Percentiles rank a stretch among this genome's conserved stretches.
phyloP scores from a whole-genome alignment of 1,140 invertebrate genomes.

The Zaprionus camerounensis region DNA sequence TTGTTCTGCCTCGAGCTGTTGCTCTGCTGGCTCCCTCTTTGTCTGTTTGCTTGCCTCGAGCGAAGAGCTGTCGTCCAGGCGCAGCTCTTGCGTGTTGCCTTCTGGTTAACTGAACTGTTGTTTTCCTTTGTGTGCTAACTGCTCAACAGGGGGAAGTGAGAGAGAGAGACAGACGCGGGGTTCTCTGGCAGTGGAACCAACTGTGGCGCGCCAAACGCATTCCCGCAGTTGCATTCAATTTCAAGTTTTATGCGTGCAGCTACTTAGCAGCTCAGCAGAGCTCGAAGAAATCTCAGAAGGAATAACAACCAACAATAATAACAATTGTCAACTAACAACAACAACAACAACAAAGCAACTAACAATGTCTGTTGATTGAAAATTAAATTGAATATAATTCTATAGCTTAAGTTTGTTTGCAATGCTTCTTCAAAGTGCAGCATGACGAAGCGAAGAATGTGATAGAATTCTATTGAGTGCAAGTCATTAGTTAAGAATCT shows the following conservation, averaged over 20 bases:
- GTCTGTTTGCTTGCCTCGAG: constrained; percentile 57
- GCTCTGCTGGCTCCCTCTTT: background rate
- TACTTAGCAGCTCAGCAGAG: constrained; percentile 37
- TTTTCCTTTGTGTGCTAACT: constrained; percentile 38
- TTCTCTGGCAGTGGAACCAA: background rate
- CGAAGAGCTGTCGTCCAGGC: constrained; percentile 39
- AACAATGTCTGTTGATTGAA: constrained; percentile 42
- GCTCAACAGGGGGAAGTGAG: background rate
- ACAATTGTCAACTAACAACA: background rate
- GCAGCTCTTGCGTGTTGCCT: constrained; percentile 75
- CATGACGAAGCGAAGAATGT: background rate
- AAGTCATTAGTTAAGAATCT: background rate
- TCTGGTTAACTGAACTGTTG: constrained; percentile 75
- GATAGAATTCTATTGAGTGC: background rate
- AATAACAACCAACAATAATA: constrained; percentile 20
- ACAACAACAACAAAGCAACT: constrained; percentile 17
- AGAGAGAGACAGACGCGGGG: background rate
- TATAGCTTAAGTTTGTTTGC: background rate
- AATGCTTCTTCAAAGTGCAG: background rate
- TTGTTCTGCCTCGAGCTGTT: background rate
- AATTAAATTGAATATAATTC: constrained; percentile 41
- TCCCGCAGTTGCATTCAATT: constrained; percentile 28
- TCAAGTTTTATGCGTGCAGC: constrained; percentile 48
- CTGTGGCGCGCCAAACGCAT: constrained; percentile 5
- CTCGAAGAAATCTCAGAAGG: constrained; percentile 13